Conservation (phyloP, 2,888 invertebrate species). For the Poecilus cupreus region DNA sequence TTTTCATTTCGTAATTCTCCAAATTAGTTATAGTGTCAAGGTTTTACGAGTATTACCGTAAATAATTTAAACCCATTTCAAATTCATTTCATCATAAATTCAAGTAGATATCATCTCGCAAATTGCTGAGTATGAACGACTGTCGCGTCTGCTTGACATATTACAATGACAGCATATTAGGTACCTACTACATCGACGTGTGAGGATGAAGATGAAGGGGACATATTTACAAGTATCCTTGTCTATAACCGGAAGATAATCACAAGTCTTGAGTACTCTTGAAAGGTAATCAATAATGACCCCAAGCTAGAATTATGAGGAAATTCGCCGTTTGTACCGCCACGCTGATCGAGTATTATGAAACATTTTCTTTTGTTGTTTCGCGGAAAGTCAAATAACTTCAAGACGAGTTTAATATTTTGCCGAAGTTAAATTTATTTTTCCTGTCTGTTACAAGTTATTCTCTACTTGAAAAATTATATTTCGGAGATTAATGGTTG, state of each 20-base stretch:
- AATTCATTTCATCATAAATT: constrained; percentile 28
- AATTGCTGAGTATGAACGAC: not conserved
- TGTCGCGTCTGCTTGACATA: not conserved
- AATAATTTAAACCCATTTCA: not conserved
- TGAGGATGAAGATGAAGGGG: not conserved
- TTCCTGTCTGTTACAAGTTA: constrained; percentile 5
- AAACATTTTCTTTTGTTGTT: not conserved
- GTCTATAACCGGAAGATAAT: constrained; percentile 25
- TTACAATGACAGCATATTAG: not conserved
- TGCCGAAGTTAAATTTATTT: not conserved
- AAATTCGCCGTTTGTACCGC: not conserved
- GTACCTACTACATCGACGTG: not conserved
- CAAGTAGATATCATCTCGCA: not conserved
- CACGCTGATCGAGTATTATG: not conserved
- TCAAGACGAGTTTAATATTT: constrained; percentile 14
- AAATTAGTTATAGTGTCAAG: not conserved
- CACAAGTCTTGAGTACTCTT: not conserved
- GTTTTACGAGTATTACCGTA: not conserved
- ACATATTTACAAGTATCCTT: not conserved
- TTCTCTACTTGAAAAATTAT: not conserved
- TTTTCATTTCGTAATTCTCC: constrained; percentile 2
- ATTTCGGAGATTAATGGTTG: constrained; percentile 2
- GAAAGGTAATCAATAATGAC: constrained; percentile 24
- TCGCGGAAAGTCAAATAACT: constrained; percentile 9
- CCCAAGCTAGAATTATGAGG: not conserved